Base-by-base conservation (phyloP, 2,113 vertebrate genomes). In the Ancistrus triradiatus region DNA sequence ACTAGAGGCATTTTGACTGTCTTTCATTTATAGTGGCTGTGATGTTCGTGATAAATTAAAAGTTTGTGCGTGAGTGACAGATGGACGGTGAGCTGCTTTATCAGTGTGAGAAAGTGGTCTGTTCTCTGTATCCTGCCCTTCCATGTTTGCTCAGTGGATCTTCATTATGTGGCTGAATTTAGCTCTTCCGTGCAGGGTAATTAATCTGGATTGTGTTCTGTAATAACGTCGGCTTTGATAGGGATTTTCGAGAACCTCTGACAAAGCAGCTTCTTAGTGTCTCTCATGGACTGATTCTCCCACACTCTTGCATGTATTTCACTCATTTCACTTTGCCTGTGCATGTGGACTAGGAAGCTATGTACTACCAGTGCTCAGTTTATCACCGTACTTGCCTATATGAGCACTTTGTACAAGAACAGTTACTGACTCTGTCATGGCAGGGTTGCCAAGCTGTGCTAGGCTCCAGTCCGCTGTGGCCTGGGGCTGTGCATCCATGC, bases 161-260 rank as follows among this genome's bases (percentile, higher is more conserved):
- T 48, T 67, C 68, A 60, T 55, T 66, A 69, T 71, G 56, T 72
- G 59, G 28, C 43, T 48, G 51, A 40, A 57, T 68, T 70, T 51
- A 81, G 75, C 77, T 59, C 35, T 24, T 15, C 51, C 66, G 42
- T 66, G 79, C 70, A 55, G 47, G 17, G 31, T 70, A 71, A 80
- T 78, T 73, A 78, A 50, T 27, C 24, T 47, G 11, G 28, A 22
- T 55, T 66, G 57, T 70, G 33, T 46, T 69, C 19, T 4, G 5
- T 59, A 75, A 73, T 81, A 71, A 74, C 55, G 80, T 70, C 69
- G 48, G 52, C 64, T 72, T 78, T 69, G 64, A 72, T 70, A 74
- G 6, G 51, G 19, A 37, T 48, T 65, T 64, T 22, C 11, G 13
- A 17, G 7, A 33, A 56, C 64, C n/a, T 14, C 38, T 66, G 48